A percentile compares a stretch with the other conserved stretches of the same genome.
Conservation (phyloP, 2,888 invertebrate species). For the Drosophila quinaria region DNA sequence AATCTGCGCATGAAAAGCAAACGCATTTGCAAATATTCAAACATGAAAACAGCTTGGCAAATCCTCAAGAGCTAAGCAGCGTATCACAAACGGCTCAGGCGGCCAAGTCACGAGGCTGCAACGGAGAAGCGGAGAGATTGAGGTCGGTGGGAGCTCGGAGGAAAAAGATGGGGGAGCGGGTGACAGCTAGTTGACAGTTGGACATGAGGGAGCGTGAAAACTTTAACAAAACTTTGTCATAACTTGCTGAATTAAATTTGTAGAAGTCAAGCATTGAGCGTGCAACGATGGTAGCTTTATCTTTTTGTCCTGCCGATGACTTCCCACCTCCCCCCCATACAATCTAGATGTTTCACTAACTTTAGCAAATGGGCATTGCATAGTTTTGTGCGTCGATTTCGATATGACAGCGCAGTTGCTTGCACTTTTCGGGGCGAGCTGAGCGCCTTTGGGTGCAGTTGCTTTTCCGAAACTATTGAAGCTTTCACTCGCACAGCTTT, state of each 20-base stretch:
- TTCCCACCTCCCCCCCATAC: neutral
- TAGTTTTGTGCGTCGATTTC: constrained; percentile 59
- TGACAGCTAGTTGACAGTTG: constrained; percentile 67
- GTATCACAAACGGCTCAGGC: constrained; percentile 75
- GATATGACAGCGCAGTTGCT: constrained; percentile 50
- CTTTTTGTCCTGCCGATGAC: constrained; percentile 22
- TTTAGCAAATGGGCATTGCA: constrained; percentile 58
- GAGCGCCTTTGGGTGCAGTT: constrained; percentile 6
- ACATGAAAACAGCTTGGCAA: constrained; percentile 76
- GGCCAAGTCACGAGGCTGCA: neutral
- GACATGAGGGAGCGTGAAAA: constrained; percentile 68
- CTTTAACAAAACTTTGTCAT: constrained; percentile 75
- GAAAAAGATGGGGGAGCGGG: neutral
- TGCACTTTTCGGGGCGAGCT: constrained; percentile 30
- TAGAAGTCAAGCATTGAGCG: constrained; percentile 67
- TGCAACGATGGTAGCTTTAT: constrained; percentile 45
- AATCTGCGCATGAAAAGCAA: constrained; percentile 72
- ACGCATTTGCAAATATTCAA: constrained; percentile 79
- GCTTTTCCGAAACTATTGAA: constrained; percentile 41
- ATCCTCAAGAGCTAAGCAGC: constrained; percentile 76
- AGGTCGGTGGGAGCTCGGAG: neutral
- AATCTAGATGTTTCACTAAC: constrained; percentile 22
- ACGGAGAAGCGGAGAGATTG: neutral
- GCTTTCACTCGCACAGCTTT: constrained; percentile 48
- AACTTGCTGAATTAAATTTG: constrained; percentile 78